phyloP scores from a whole-genome alignment of 2,113 vertebrate species.

The Charadrius vociferus region DNA sequence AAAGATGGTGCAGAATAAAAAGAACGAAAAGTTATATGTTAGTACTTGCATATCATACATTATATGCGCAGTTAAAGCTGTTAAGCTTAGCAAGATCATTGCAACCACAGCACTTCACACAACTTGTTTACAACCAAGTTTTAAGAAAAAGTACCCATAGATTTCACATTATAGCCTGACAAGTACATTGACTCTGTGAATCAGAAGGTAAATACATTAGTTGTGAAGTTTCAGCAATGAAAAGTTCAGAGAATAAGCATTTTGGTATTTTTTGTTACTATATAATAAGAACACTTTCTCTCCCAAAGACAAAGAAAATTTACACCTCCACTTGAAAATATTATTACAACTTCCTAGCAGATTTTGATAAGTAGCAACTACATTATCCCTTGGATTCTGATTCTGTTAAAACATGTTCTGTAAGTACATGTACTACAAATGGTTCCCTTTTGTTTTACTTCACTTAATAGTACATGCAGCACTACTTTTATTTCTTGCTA shows the following conservation, averaged over 20 bases:
- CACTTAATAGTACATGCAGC: background rate
- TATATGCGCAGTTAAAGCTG: slow-evolving; percentile 76
- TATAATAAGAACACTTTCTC: background rate
- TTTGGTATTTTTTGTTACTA: background rate
- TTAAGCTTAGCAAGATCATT: slow-evolving; percentile 42
- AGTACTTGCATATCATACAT: slow-evolving; percentile 78
- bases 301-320: background rate
- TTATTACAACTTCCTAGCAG: background rate
- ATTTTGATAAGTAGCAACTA: background rate
- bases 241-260: background rate
- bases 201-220: background rate
- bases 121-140: background rate
- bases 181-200: background rate
- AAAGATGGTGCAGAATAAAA: slow-evolving; percentile 77
- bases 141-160: slow-evolving; percentile 56
- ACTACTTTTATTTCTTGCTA: background rate
- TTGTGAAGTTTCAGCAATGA: background rate
- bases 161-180: background rate
- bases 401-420: background rate
- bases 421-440: background rate
- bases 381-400: background rate
- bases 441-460: background rate
- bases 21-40: slow-evolving; percentile 81
- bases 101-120: background rate
- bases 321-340: background rate